Percentiles rank a stretch among this genome's conserved stretches.
These are phyloP conservation scores for Cheilosia soror DNA, from an alignment of 2,888 invertebrate species.

Conservation along the genomic window DNA sequence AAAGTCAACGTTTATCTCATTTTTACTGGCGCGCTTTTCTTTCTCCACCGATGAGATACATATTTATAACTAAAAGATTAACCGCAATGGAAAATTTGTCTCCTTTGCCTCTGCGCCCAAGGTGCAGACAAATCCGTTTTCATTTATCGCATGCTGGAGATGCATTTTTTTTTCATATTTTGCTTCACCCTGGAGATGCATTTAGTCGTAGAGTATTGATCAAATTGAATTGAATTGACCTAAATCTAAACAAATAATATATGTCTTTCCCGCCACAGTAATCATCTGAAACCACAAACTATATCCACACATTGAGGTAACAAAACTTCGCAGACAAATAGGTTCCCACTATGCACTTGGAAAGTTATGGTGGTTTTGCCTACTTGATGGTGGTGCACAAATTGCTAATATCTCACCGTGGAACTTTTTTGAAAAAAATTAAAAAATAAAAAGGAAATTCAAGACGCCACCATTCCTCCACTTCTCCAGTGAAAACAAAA, in stretches of 20 bases:
- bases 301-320: background rate
- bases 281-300: conserved; percentile 46
- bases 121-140: conserved; percentile 38
- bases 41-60: conserved; percentile 53
- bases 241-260: conserved; percentile 28
- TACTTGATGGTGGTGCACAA: conserved; percentile 50
- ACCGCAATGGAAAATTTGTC: conserved; percentile 42
- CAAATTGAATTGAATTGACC: conserved; percentile 61
- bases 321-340: conserved; percentile 44
- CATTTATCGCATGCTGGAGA: conserved; percentile 37
- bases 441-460: conserved; percentile 47
- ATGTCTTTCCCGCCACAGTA: conserved; percentile 15
- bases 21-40: conserved; percentile 46
- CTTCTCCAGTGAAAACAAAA: conserved; percentile 13
- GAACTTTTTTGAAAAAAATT: conserved; percentile 22
- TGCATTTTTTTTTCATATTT: background rate
- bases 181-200: conserved; percentile 13
- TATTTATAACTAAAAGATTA: conserved; percentile 38
- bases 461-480: conserved; percentile 13
- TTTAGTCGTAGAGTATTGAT: conserved; percentile 55
- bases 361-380: conserved; percentile 57
- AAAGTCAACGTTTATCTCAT: conserved; percentile 67
- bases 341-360: conserved; percentile 65
- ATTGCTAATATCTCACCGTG: conserved; percentile 65
- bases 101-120: background rate